These are phyloP conservation scores for Teinopalpus imperialis DNA, from an alignment of 2,888 invertebrate species.

Conservation along the genomic window DNA sequence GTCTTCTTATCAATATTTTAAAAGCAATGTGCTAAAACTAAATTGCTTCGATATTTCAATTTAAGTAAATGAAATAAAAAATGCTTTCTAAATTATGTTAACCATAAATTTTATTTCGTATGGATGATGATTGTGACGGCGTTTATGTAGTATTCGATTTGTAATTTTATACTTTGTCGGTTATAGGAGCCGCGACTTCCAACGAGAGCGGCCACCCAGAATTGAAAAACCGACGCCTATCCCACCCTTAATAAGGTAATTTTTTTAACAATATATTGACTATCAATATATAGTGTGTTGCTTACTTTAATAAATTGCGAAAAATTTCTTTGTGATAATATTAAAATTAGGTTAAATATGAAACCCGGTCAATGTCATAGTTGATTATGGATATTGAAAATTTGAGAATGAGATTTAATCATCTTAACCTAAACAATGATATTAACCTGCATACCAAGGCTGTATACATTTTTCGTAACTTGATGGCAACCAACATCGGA, in stretches of 20 bases:
- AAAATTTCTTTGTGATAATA: too few species aligned
- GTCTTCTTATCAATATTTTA: neutral
- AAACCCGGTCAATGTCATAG: too few species aligned
- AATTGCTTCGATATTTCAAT: neutral
- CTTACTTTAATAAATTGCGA: too few species aligned
- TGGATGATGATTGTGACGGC: conserved; percentile 10
- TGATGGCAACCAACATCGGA: too few species aligned
- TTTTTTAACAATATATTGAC: neutral
- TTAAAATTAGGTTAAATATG: too few species aligned
- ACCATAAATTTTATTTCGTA: neutral
- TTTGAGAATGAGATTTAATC: too few species aligned
- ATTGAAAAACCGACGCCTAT: conserved; percentile 43
- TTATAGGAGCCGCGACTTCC: conserved; percentile 60
- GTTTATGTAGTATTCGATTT: conserved; percentile 16
- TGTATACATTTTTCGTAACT: too few species aligned
- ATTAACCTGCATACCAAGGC: too few species aligned
- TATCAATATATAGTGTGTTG: too few species aligned
- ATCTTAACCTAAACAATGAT: too few species aligned
- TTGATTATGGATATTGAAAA: too few species aligned
- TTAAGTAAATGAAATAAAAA: neutral
- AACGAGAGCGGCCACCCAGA: conserved; percentile 53
- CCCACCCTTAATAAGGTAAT: conserved; percentile 33
- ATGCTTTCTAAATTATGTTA: too few species aligned
- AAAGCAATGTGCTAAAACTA: neutral
- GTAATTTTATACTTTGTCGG: conserved; percentile 35